Percentiles rank a stretch among this genome's conserved stretches.
Evolutionary conservation across 1,140 invertebrate species (phyloP).

Genomic region (Dinothrombium tinctorium): DNA sequence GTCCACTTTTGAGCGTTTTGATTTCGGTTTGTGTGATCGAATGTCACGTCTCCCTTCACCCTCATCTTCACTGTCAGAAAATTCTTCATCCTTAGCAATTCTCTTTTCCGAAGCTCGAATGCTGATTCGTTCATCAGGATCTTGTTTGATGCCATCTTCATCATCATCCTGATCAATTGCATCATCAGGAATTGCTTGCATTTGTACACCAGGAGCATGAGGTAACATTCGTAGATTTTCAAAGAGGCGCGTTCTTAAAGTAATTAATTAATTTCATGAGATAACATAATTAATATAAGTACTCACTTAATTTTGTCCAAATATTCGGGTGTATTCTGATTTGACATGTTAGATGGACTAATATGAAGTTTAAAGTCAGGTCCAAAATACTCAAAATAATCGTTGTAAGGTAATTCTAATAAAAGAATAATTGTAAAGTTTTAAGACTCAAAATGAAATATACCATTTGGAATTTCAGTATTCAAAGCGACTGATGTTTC

Average conservation of each 20-base stretch:
- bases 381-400: slow-evolving; percentile 99
- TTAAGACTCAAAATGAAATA: slow-evolving; percentile 4
- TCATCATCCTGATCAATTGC: slow-evolving; percentile 60
- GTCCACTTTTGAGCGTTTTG: slow-evolving; percentile 1
- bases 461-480: slow-evolving; percentile 75
- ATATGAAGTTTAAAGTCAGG: slow-evolving; percentile 99
- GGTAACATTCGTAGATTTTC: slow-evolving; percentile 94
- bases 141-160: slow-evolving; percentile 49
- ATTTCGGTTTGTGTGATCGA: slow-evolving; percentile 27
- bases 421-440: slow-evolving; percentile 7
- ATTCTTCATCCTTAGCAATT: slow-evolving; percentile 83
- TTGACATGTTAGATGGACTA: slow-evolving; percentile 96
- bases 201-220: slow-evolving; percentile 92
- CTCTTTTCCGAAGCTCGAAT: slow-evolving; percentile 75
- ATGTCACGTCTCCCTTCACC: slow-evolving; percentile 60
- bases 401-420: slow-evolving; percentile 86
- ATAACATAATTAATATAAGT: neutral
- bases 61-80: slow-evolving; percentile 91
- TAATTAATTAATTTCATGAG: neutral
- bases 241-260: slow-evolving; percentile 48
- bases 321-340: slow-evolving; percentile 96
- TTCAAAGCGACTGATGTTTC: slow-evolving; percentile 89
- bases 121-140: slow-evolving; percentile 54
- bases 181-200: slow-evolving; percentile 74
- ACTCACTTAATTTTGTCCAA: slow-evolving; percentile 88